Base-by-base conservation (phyloP, 92 coral and sea anemone species). In the Phenganax stokvisi region DNA sequence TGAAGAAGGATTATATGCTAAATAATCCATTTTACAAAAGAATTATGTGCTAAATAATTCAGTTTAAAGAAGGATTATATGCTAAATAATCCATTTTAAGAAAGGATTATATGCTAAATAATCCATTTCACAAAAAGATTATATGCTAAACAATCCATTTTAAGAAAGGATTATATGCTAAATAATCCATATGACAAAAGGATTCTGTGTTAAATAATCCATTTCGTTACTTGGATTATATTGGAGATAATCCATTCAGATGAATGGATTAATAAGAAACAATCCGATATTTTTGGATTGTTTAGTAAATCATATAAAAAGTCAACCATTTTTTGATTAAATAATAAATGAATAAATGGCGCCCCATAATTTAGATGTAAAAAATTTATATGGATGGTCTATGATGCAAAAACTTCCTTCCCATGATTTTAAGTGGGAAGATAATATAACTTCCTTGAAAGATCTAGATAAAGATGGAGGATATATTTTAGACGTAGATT, bases 141-240 rank as follows among this genome's bases (percentile, higher is more conserved):
- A 67, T 27, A 67, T 13, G 12, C 17, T 67, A 27, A 67, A 13
- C 12, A 67, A 13, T 7, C 62, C 62, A 52, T 52, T 56, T 74
- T 7, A 9, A 72, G 5, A 73, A 73, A 28, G 77, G 77, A 73
- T 73, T 73, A 30, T 73, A 73, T 73, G 27, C 10, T 53, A 73
- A 73, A 73, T 73, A 73, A 73, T 73, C 56, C 77, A 73, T 73
- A 44, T 73, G 4, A 25, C 25, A 51, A 73, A 73, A 51, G 10
- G 77, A 73, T 73, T 73, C 47, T 73, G 1, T 73, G 52, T 6
- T 73, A 73, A 47, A 73, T 73, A 73, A 73, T 73, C 77, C 77
- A 28, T 73, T 51, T 73, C 9, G 6, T 8, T 27, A 74, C 54
- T 53, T 47, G 60, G 79, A 74, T 74, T 74, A 25, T 74, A 74